phyloP scores from a whole-genome alignment of 2,797 vertebrate genomes.

The Rhabdomys pumilio region DNA sequence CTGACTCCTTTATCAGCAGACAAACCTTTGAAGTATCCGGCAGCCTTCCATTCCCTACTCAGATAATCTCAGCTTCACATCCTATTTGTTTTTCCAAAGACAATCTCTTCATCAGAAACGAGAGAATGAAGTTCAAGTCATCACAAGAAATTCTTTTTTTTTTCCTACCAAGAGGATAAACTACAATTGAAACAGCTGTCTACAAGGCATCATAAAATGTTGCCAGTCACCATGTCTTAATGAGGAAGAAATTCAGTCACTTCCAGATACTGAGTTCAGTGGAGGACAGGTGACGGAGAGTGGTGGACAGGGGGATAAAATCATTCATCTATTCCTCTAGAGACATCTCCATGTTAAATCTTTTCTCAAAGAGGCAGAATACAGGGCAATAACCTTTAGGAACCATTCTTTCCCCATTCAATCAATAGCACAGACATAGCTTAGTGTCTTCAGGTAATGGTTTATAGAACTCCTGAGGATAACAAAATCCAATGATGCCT shows the following conservation, averaged over 20 bases:
- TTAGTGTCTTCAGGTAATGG: neutral
- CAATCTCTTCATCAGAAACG: constrained; percentile 77
- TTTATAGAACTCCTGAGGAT: neutral
- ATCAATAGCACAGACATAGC: neutral
- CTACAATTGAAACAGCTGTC: neutral
- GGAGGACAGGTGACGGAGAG: neutral
- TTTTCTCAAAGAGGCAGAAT: constrained; percentile 21
- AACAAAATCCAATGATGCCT: neutral
- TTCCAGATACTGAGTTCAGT: neutral
- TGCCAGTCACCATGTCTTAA: neutral
- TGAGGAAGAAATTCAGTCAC: neutral
- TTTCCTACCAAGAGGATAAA: constrained; percentile 29
- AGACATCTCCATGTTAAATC: constrained; percentile 18
- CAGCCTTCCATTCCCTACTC: constrained; percentile 76
- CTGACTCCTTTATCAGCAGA: constrained; percentile 82
- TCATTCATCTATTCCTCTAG: constrained; percentile 1
- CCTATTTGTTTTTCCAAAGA: constrained; percentile 73
- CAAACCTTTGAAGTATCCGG: constrained; percentile 85
- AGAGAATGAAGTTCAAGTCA: constrained; percentile 36
- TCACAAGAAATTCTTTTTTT: constrained; percentile 58
- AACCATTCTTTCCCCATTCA: constrained; percentile 19
- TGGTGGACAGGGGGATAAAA: neutral
- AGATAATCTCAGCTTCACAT: constrained; percentile 77
- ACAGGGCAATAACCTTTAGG: neutral
- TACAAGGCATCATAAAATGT: accelerated